Percentiles rank a stretch among this genome's conserved stretches.
phyloP scores from a whole-genome alignment of 2,888 invertebrate genomes.

The Drosophila antonietae region DNA sequence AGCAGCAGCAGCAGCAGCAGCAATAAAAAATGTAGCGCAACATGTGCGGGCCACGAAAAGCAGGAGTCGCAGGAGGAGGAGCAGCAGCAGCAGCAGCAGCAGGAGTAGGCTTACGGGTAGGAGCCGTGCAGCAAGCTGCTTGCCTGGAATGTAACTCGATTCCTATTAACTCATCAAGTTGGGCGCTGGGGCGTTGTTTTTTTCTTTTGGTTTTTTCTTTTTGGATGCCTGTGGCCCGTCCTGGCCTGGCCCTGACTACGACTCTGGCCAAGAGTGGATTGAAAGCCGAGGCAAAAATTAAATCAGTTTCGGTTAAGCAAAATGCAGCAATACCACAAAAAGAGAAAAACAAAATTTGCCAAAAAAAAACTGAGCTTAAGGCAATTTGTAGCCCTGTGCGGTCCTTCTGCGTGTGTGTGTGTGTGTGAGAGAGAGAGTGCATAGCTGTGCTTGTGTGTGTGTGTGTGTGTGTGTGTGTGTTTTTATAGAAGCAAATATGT shows the following conservation, averaged over 20 bases:
- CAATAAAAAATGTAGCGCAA: slow-evolving; percentile 73
- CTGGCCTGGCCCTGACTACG: slow-evolving; percentile 10
- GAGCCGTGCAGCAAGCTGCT: slow-evolving; percentile 47
- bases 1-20: slow-evolving; percentile 46
- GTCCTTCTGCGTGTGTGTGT: slow-evolving; percentile 58
- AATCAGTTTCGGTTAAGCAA: slow-evolving; percentile 76
- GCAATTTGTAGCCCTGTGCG: slow-evolving; percentile 81
- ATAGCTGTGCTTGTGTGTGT: slow-evolving; percentile 13
- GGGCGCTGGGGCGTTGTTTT: slow-evolving; percentile 69
- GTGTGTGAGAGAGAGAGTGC: not conserved
- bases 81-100: not conserved
- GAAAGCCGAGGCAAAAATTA: slow-evolving; percentile 68
- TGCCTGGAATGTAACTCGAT: slow-evolving; percentile 83
- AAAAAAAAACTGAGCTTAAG: slow-evolving; percentile 61
- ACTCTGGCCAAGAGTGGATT: slow-evolving; percentile 52
- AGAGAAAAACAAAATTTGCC: slow-evolving; percentile 18
- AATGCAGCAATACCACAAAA: slow-evolving; percentile 38
- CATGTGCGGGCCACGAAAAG: slow-evolving; percentile 63
- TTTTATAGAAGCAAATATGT: slow-evolving; percentile 72
- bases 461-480: slow-evolving; percentile 23
- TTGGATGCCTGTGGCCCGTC: slow-evolving; percentile 41
- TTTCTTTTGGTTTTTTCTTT: slow-evolving; percentile 6
- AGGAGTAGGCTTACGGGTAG: not conserved
- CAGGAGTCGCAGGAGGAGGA: not conserved
- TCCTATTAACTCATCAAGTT: slow-evolving; percentile 84